A percentile compares a stretch with the other conserved stretches of the same genome.
Conservation (phyloP, 2,888 invertebrate genomes). For the Ditylenchus weischeri region DNA sequence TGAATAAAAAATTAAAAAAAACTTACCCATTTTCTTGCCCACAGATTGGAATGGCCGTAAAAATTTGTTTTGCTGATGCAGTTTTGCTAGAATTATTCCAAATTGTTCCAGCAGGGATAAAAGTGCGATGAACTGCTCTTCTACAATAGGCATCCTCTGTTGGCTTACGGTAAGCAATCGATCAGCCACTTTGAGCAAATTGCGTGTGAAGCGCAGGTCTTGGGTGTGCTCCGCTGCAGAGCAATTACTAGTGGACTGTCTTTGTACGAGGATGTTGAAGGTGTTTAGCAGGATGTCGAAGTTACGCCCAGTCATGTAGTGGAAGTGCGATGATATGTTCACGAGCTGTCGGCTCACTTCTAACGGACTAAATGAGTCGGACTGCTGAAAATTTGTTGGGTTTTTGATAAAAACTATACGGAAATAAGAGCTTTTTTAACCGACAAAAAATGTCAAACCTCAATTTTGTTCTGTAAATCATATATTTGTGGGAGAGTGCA, state of each 20-base stretch:
- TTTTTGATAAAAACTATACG: too few species aligned
- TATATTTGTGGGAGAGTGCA: conserved; percentile 42
- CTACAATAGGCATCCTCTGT: conserved; percentile 7
- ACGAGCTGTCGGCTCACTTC: conserved; percentile 12
- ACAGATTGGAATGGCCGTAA: conserved; percentile 27
- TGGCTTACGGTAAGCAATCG: conserved; percentile 21
- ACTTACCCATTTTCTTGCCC: conserved; percentile 40
- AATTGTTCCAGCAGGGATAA: conserved; percentile 37
- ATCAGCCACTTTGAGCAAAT: conserved; percentile 24
- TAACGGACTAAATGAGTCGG: neutral
- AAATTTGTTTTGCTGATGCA: conserved; percentile 35
- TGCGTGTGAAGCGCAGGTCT: conserved; percentile 24
- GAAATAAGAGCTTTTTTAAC: too few species aligned
- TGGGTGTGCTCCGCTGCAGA: conserved; percentile 2
- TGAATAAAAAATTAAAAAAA: neutral
- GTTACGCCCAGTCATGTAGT: conserved; percentile 23
- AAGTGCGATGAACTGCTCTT: conserved; percentile 37
- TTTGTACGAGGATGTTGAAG: conserved; percentile 15
- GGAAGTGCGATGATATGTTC: conserved; percentile 18
- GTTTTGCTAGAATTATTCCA: conserved; percentile 24
- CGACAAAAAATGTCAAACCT: conserved; percentile 1
- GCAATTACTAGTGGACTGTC: conserved; percentile 10
- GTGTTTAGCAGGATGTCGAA: conserved; percentile 26
- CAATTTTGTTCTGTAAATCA: conserved; percentile 22
- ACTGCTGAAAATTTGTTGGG: neutral